These are phyloP conservation scores for Imbricaverruca yamaguchii DNA, from an alignment of 2,888 invertebrate species.

Conservation along the genomic window DNA sequence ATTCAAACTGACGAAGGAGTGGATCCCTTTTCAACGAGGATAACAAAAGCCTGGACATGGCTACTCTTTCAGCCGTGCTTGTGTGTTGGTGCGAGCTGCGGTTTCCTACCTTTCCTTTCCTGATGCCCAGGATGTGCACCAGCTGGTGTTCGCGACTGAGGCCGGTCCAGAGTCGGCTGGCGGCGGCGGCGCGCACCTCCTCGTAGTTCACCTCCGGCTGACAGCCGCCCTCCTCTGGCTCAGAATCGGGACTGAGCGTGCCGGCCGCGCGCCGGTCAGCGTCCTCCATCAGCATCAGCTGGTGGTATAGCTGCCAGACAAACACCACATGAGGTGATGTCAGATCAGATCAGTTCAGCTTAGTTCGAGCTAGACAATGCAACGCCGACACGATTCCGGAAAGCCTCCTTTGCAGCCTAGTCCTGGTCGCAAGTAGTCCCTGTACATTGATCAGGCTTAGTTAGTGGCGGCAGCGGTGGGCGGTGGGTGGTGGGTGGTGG, in stretches of 20 bases:
- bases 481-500: too few species aligned
- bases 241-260: conserved; percentile 29
- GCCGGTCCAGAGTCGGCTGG: conserved; percentile 14
- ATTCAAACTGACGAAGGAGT: too few species aligned
- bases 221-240: conserved; percentile 28
- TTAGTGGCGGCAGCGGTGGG: too few species aligned
- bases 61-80: too few species aligned
- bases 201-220: conserved; percentile 25
- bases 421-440: too few species aligned
- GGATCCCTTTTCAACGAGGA: too few species aligned
- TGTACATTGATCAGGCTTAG: too few species aligned
- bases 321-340: background rate
- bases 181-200: conserved; percentile 25
- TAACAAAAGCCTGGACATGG: too few species aligned
- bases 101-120: conserved; percentile 30
- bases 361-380: too few species aligned
- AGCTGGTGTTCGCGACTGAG: conserved; percentile 23
- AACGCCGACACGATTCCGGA: too few species aligned
- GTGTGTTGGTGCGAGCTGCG: too few species aligned
- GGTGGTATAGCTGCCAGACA: conserved; percentile 27
- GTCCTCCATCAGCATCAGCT: conserved; percentile 31
- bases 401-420: too few species aligned
- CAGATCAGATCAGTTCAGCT: background rate
- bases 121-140: conserved; percentile 27
- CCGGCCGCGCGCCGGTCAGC: conserved; percentile 31